Percentiles rank a stretch among this genome's conserved stretches.
phyloP scores from a whole-genome alignment of 2,113 vertebrate genomes.

The Axis porcinus region DNA sequence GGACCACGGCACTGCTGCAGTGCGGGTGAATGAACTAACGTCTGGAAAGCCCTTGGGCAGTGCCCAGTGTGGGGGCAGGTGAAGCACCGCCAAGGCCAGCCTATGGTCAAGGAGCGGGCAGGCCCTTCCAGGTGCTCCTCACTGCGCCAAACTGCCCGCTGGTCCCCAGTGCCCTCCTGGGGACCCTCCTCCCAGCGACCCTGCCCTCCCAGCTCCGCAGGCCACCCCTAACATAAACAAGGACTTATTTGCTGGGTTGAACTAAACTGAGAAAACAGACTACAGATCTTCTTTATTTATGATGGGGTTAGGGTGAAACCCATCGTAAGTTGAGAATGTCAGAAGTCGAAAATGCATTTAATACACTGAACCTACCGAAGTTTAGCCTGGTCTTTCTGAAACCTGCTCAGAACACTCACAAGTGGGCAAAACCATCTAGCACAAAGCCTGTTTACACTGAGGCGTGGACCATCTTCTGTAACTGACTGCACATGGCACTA shows the following conservation, averaged over 20 bases:
- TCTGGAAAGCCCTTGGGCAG: background rate
- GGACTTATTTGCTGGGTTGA: accelerated
- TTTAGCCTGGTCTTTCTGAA: background rate
- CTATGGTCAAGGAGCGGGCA: background rate
- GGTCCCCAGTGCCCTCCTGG: background rate
- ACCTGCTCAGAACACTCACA: background rate
- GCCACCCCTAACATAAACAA: background rate
- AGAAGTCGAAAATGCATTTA: background rate
- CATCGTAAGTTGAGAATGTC: background rate
- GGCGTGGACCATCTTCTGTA: background rate
- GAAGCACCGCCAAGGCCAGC: background rate
- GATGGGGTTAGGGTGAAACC: background rate
- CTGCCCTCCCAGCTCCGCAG: background rate
- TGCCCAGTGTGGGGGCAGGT: background rate
- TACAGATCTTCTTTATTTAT: background rate
- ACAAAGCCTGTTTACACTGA: background rate
- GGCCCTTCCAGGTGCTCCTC: background rate
- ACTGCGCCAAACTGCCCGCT: accelerated
- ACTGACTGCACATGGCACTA: background rate
- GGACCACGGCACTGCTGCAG: background rate
- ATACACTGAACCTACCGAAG: background rate
- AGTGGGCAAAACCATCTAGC: background rate
- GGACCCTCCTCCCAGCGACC: background rate
- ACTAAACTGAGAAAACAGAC: background rate
- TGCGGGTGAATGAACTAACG: accelerated